Conservation (phyloP, 2,797 vertebrate genomes). For the Catostomus latipinnis region DNA sequence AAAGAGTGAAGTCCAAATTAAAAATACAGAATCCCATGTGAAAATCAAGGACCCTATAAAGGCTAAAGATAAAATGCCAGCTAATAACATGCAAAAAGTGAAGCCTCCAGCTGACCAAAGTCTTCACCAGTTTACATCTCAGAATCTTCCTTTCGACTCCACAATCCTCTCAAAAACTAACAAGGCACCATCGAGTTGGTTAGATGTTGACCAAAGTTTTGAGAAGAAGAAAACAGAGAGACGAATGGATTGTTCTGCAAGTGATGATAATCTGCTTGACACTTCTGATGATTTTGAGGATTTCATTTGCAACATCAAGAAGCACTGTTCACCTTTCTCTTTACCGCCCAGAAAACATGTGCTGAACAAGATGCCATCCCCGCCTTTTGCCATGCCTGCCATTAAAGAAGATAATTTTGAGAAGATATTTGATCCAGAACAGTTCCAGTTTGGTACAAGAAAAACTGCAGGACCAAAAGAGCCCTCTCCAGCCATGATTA, state of each 20-base stretch:
- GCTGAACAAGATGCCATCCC: constrained; percentile 78
- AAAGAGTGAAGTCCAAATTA: constrained; percentile 20
- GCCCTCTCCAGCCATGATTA: constrained; percentile 80
- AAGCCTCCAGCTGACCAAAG: constrained; percentile 8
- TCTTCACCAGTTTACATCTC: constrained; percentile 58
- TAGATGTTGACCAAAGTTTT: constrained; percentile 74
- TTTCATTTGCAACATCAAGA: constrained; percentile 90
- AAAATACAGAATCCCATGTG: constrained; percentile 11
- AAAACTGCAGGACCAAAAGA: constrained; percentile 77
- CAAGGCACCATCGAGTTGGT: constrained; percentile 76
- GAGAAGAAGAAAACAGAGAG: constrained; percentile 66
- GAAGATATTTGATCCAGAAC: constrained; percentile 86
- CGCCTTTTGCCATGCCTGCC: constrained; percentile 87
- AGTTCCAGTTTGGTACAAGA: constrained; percentile 88
- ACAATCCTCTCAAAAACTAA: constrained; percentile 42
- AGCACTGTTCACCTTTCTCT: constrained; percentile 83
- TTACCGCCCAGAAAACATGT: constrained; percentile 86
- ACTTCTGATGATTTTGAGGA: constrained; percentile 83
- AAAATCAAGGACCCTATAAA: constrained; percentile 32
- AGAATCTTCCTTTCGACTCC: constrained; percentile 36
- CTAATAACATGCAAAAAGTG: constrained; percentile 48
- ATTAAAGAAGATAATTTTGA: constrained; percentile 94
- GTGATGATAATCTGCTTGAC: constrained; percentile 80
- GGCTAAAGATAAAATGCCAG: constrained; percentile 5
- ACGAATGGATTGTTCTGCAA: constrained; percentile 72